phyloP scores from a whole-genome alignment of 2,113 vertebrate genomes.

The Mormoops blainvillei region DNA sequence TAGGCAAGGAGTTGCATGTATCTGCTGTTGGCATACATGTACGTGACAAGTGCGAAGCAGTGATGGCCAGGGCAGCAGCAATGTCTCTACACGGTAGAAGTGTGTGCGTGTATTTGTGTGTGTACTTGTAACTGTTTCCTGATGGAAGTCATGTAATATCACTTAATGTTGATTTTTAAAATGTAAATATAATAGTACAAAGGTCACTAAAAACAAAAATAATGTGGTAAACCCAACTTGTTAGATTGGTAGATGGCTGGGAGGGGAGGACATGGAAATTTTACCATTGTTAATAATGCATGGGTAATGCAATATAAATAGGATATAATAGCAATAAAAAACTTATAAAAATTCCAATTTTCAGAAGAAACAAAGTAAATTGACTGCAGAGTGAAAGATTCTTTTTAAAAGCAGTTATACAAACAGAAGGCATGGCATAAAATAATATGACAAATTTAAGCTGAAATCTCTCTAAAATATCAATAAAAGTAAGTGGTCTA shows the following conservation, averaged over 20 bases:
- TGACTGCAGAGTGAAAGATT: neutral
- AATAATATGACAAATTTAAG: neutral
- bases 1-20: neutral
- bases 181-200: neutral
- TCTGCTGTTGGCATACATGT: neutral
- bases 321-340: neutral
- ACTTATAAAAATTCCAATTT: neutral
- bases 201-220: neutral
- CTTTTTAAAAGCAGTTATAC: neutral
- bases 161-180: neutral
- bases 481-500: neutral
- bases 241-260: neutral
- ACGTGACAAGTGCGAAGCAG: neutral
- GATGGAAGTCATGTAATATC: neutral
- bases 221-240: neutral
- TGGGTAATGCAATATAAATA: neutral
- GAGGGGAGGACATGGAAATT: neutral
- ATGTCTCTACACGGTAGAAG: neutral
- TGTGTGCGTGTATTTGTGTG: neutral
- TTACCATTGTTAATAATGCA: neutral
- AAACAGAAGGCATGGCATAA: neutral
- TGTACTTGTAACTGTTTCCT: neutral
- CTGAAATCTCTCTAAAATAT: neutral
- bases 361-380: neutral
- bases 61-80: neutral